Base-by-base conservation (phyloP, 2,888 invertebrate genomes). In the Xylocampa areola region DNA sequence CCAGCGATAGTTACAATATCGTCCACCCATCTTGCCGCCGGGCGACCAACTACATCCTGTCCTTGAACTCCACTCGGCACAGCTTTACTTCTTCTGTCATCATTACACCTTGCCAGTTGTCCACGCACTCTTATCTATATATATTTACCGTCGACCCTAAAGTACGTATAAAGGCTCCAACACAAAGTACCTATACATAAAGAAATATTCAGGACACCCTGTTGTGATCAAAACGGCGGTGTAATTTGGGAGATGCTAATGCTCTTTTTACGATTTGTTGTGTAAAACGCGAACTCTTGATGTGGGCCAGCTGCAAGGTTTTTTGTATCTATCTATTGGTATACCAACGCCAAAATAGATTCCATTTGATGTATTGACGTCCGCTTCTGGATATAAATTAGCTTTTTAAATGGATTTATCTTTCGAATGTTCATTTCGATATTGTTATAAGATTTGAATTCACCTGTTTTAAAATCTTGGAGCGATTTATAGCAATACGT, bases 251-350 rank as follows among this genome's bases (percentile, higher is more conserved):
- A 74, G 80, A 68, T 70, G 68, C 78, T 87, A 86, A 88, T 87
- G 88, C 79, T 77, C 80, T 84, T 89, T 89, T 90, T 90, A 90
- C 87, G 89, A 87, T 75, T 75, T 68, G 79, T 79, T 82, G 78
- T 82, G 81, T 79, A 81, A 82, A 79, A 82, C 65, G 62, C 77
- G 73, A 73, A 76, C 79, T 82, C 85, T 86, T 88, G 88, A 87
- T 84, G 86, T 80, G 78, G 66, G 68, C 82, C 85, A 81, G 83
- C 80, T 87, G 86, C 70, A 66, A 21, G 25, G 33, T 40, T 55
- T 72, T 70, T 63, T 68, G 6, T 70, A 54, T 51, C 47, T 55
- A 39, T 41, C 41, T 64, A 64, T 37, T 65, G 52, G 39, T 71
- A 25, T 32, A 70, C 47, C 21, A 43, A 16, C 27, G 35, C 59